phyloP scores from a whole-genome alignment of 2,888 invertebrate species.

The Physocephala rufipes region DNA sequence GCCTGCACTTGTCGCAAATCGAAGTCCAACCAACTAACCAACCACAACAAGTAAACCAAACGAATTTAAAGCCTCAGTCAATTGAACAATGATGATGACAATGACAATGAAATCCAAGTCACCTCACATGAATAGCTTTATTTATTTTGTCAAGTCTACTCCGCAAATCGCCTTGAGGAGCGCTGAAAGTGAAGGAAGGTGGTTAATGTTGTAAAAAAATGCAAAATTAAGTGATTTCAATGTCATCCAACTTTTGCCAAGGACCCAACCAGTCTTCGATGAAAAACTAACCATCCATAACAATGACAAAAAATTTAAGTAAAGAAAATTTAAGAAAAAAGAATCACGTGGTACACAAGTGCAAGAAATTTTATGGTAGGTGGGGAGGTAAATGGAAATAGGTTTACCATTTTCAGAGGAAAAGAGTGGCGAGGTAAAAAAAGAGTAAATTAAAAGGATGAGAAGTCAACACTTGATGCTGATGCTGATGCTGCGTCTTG shows the following conservation, averaged over 20 bases:
- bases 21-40: too few species aligned
- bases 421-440: neutral
- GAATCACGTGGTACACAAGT: conserved; percentile 52
- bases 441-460: too few species aligned
- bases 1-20: conserved; percentile 12
- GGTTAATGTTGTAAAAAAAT: neutral
- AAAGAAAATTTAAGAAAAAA: conserved; percentile 21
- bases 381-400: neutral
- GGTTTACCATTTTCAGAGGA: neutral
- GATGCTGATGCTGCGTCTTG: neutral
- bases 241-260: conserved; percentile 12
- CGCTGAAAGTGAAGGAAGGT: too few species aligned
- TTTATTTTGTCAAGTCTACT: too few species aligned
- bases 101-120: conserved; percentile 23
- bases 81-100: too few species aligned
- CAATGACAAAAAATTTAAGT: conserved; percentile 38
- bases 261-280: neutral
- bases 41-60: neutral
- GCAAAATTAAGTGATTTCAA: conserved; percentile 31
- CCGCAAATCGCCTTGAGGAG: too few species aligned
- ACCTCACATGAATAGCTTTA: conserved; percentile 40
- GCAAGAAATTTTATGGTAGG: conserved; percentile 37
- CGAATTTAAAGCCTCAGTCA: neutral
- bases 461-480: neutral
- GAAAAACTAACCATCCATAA: neutral